Percentiles rank a stretch among this genome's conserved stretches.
Conservation (phyloP, 2,113 vertebrate species). For the Gnathonemus echidnorhynchus region DNA sequence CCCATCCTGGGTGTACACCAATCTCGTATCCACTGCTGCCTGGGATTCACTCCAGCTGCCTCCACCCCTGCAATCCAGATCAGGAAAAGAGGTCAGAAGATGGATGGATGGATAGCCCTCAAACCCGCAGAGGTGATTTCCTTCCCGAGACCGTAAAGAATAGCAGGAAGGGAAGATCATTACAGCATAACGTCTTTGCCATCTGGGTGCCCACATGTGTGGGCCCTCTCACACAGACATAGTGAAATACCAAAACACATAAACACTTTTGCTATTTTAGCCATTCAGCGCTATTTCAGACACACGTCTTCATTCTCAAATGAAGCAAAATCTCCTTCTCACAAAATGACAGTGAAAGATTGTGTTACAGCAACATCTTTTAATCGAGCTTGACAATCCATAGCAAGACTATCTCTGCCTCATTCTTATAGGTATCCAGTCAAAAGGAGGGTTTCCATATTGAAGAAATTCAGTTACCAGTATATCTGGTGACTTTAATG, state of each 20-base stretch:
- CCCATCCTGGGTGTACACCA: not conserved
- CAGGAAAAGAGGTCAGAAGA: not conserved
- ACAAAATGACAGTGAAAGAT: not conserved
- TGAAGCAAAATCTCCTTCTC: not conserved
- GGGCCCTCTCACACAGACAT: not conserved
- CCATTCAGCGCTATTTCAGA: not conserved
- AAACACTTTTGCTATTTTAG: not conserved
- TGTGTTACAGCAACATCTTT: not conserved
- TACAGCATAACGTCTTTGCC: not conserved
- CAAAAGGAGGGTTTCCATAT: not conserved
- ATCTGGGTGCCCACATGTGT: not conserved
- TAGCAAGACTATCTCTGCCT: not conserved
- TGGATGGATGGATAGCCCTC: not conserved
- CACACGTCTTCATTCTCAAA: not conserved
- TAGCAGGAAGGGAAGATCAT: not conserved
- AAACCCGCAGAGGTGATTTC: conserved; percentile 15
- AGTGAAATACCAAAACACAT: not conserved
- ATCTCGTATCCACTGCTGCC: not conserved
- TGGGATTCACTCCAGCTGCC: not conserved
- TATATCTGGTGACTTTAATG: not conserved
- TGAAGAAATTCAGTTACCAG: not conserved
- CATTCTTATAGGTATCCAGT: not conserved
- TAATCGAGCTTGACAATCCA: not conserved
- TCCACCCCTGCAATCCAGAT: not conserved
- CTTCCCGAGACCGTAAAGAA: conserved; percentile 11